Percentiles rank a stretch among this genome's conserved stretches.
phyloP scores from a whole-genome alignment of 2,888 invertebrate species.

The Acanthacorydalis orientalis region DNA sequence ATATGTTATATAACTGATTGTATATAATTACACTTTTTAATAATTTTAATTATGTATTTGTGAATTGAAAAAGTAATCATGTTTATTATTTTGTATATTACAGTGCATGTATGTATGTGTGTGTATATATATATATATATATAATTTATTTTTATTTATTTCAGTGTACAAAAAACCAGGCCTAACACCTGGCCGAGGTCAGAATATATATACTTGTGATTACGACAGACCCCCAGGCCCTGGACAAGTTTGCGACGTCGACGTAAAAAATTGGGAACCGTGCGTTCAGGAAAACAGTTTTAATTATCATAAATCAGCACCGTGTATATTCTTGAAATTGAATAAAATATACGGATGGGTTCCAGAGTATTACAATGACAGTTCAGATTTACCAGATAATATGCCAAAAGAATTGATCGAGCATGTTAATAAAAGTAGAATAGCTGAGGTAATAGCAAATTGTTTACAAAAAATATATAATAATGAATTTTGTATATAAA shows the following conservation, averaged over 20 bases:
- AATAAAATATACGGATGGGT: constrained; percentile 90
- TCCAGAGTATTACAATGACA: constrained; percentile 65
- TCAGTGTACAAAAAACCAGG: constrained; percentile 62
- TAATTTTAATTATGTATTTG: too few relatives aligned
- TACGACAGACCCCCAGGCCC: constrained; percentile 51
- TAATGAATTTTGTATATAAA: too few relatives aligned
- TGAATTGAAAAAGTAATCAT: too few relatives aligned
- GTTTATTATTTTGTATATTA: too few relatives aligned
- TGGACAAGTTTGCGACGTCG: constrained; percentile 75
- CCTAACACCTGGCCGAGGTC: constrained; percentile 51
- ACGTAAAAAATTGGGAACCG: constrained; percentile 61
- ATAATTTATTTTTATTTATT: constrained; percentile 9
- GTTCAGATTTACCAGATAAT: constrained; percentile 44
- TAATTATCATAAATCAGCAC: constrained; percentile 80
- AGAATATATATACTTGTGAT: constrained; percentile 59
- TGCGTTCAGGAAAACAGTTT: constrained; percentile 75
- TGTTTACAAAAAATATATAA: too few relatives aligned
- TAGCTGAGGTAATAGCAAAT: background rate
- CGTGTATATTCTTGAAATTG: constrained; percentile 87
- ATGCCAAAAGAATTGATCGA: constrained; percentile 61
- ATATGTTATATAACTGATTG: too few relatives aligned
- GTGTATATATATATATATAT: too few relatives aligned
- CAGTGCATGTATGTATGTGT: too few relatives aligned
- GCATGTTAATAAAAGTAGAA: constrained; percentile 33
- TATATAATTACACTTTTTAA: too few relatives aligned